Conservation (phyloP, 64 coral and sea anemone species). For the Acropora yongei region DNA sequence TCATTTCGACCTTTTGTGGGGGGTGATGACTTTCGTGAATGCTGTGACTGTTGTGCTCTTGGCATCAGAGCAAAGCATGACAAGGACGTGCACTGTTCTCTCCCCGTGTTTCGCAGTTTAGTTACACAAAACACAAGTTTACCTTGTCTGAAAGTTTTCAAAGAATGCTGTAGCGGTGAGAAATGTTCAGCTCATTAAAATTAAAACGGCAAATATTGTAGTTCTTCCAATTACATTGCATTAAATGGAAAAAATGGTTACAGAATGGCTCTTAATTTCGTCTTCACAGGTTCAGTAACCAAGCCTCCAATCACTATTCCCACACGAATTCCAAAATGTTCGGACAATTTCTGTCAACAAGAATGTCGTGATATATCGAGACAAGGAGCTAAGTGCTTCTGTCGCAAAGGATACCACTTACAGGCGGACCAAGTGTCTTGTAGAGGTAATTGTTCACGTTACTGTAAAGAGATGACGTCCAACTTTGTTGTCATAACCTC, state of each 20-base stretch:
- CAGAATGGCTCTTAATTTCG: background rate
- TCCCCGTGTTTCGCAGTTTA: background rate
- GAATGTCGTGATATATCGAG: slow-evolving; percentile 20
- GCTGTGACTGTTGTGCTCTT: slow-evolving; percentile 64
- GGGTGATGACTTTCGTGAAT: slow-evolving; percentile 47
- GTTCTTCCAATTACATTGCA: no score
- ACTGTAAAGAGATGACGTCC: background rate
- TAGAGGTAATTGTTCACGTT: background rate
- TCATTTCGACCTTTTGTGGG: slow-evolving; percentile 24
- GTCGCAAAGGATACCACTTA: slow-evolving; percentile 26
- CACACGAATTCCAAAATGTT: slow-evolving; percentile 10
- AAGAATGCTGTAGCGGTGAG: slow-evolving; percentile 63
- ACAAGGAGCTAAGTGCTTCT: slow-evolving; percentile 37
- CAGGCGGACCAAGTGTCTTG: slow-evolving; percentile 29
- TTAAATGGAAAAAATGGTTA: no score
- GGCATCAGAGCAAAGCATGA: slow-evolving; percentile 41
- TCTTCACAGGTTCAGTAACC: background rate
- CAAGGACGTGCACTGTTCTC: background rate
- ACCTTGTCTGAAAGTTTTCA: slow-evolving; percentile 11
- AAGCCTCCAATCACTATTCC: background rate
- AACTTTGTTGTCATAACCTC: no score
- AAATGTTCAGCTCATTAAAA: background rate
- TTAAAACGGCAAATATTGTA: background rate
- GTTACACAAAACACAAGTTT: background rate
- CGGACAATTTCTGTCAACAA: slow-evolving; percentile 36